phyloP scores from a whole-genome alignment of 1,140 invertebrate species.

The Hypothenemus hampei region DNA sequence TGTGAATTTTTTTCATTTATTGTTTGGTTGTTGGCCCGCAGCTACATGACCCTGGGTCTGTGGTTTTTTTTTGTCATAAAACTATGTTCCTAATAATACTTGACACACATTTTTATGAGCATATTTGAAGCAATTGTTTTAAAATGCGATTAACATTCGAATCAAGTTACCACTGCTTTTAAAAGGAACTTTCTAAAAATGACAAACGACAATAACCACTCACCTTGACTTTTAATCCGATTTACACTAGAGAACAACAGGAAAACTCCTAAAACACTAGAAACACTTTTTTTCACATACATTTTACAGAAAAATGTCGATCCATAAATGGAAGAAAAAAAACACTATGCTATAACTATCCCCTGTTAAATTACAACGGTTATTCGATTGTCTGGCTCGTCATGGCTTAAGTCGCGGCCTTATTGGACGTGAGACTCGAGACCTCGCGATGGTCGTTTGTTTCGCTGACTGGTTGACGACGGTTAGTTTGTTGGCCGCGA shows the following conservation, averaged over 20 bases:
- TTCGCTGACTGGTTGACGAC: too few species aligned
- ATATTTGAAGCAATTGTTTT: background rate
- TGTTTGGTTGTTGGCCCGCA: background rate
- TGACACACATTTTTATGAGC: background rate
- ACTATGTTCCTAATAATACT: background rate
- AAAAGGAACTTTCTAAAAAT: background rate
- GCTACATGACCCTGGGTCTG: background rate
- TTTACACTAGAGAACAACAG: background rate
- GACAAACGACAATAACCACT: background rate
- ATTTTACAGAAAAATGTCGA: background rate
- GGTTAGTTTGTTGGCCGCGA: too few species aligned
- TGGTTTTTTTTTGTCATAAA: background rate
- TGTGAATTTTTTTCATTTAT: too few species aligned
- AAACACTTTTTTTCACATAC: background rate
- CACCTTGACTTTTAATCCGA: conserved; percentile 1
- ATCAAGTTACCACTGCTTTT: background rate
- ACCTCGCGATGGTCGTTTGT: conserved; percentile 4
- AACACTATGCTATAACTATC: background rate
- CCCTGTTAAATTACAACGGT: background rate
- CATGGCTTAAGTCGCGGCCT: background rate
- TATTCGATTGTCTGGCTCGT: background rate
- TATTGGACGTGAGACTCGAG: too few species aligned
- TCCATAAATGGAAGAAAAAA: background rate
- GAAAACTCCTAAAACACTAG: too few species aligned
- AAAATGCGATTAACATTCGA: background rate